Evolutionary conservation across 2,888 invertebrate genomes (phyloP).

Genomic region (Halictus quadricinctus): DNA sequence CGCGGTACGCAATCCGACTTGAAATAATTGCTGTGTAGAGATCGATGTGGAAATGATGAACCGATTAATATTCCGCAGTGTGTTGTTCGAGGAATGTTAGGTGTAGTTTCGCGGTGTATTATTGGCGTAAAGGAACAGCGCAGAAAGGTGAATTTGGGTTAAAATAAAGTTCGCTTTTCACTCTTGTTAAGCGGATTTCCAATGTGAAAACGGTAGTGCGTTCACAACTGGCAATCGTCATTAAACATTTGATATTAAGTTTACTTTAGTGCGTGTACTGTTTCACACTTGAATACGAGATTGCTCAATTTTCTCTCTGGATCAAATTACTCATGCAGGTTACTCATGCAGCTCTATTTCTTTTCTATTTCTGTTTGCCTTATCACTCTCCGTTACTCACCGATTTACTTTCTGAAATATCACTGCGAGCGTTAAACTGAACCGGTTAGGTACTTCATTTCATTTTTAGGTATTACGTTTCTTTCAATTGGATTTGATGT

Average conservation of each 20-base stretch:
- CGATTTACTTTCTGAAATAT: conserved; percentile 25
- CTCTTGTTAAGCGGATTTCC: background rate
- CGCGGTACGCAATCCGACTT: conserved; percentile 3
- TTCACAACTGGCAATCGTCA: background rate
- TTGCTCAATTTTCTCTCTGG: conserved; percentile 14
- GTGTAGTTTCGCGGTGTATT: background rate
- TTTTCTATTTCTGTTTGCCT: conserved; percentile 14
- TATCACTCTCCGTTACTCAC: conserved; percentile 37
- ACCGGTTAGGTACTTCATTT: conserved; percentile 38
- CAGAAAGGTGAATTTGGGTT: background rate
- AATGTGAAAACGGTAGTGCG: background rate
- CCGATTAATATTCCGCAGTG: conserved; percentile 5
- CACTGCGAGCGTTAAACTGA: conserved; percentile 22
- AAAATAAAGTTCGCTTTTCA: background rate
- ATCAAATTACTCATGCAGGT: conserved; percentile 17
- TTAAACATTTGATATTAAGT: background rate
- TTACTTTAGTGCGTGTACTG: background rate
- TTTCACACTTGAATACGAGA: background rate
- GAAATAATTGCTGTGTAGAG: conserved; percentile 16
- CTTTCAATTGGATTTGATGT: conserved; percentile 15
- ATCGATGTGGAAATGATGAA: conserved; percentile 5
- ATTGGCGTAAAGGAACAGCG: background rate
- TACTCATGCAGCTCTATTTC: conserved; percentile 14
- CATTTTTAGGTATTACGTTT: conserved; percentile 35
- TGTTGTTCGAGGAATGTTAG: background rate